Conservation (phyloP, 1,140 invertebrate genomes). For the Alviniconcha marisindica region DNA sequence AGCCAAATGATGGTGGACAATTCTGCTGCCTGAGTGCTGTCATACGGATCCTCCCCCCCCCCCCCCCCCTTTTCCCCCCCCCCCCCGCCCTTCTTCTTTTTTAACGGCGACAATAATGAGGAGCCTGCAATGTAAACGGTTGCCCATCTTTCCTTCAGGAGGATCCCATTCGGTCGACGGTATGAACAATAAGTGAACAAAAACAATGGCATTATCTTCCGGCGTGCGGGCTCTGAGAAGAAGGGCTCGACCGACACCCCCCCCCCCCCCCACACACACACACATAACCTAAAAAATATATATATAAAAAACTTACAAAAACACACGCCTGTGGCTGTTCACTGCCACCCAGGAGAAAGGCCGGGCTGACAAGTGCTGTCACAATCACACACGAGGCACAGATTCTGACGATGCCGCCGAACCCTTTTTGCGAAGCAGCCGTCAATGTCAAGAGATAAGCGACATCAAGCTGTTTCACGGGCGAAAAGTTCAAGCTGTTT, state of each 20-base stretch:
- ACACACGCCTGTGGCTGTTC: neutral
- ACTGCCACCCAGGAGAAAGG: neutral
- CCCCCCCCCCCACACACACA: too few species aligned
- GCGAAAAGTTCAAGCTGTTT: too few species aligned
- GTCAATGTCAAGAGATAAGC: too few species aligned
- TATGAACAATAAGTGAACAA: conserved; percentile 31
- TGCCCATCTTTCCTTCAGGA: neutral
- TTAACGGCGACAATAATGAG: neutral
- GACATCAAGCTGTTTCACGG: too few species aligned
- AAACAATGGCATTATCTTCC: conserved; percentile 17
- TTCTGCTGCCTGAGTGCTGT: neutral
- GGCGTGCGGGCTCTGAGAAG: neutral
- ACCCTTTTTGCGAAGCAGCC: too few species aligned
- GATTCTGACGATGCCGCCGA: neutral
- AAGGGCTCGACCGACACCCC: too few species aligned
- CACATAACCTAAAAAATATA: too few species aligned
- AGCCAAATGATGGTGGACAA: conserved; percentile 37
- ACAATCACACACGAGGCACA: neutral
- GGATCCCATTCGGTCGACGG: neutral
- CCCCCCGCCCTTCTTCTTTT: neutral
- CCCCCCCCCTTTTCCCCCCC: neutral
- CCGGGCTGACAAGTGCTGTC: neutral
- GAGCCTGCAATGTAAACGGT: neutral
- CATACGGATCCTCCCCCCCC: neutral
- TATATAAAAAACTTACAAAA: too few species aligned